These are phyloP conservation scores for Eilema caniola DNA, from an alignment of 2,888 invertebrate species.

Conservation along the genomic window DNA sequence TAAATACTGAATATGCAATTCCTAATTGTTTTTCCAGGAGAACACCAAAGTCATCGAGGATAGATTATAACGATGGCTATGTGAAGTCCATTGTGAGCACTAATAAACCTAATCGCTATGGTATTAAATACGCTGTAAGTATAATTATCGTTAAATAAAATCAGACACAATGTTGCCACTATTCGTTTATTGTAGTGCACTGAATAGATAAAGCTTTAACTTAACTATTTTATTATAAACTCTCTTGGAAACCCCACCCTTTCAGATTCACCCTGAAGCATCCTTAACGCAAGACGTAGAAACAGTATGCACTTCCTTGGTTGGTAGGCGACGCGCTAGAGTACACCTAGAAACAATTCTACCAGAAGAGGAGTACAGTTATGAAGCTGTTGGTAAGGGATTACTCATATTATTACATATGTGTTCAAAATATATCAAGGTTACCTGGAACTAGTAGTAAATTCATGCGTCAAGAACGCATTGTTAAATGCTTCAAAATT, in stretches of 20 bases:
- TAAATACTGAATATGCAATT: neutral
- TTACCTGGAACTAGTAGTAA: neutral
- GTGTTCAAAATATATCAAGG: neutral
- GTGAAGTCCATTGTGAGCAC: slow-evolving; percentile 53
- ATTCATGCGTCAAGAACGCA: neutral
- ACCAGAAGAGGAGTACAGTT: slow-evolving; percentile 34
- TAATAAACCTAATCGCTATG: slow-evolving; percentile 24
- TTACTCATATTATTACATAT: neutral
- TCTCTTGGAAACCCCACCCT: neutral
- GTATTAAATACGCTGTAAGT: slow-evolving; percentile 54
- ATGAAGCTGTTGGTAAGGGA: slow-evolving; percentile 53
- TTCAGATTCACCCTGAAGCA: slow-evolving; percentile 64
- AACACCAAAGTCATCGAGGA: slow-evolving; percentile 55
- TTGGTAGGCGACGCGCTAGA: slow-evolving; percentile 13
- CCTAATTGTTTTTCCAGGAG: slow-evolving; percentile 50
- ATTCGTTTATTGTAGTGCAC: too few species aligned
- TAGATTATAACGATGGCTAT: slow-evolving; percentile 67
- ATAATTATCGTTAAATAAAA: neutral
- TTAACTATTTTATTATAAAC: too few species aligned
- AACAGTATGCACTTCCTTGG: slow-evolving; percentile 13
- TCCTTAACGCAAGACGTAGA: slow-evolving; percentile 22
- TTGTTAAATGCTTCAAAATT: neutral
- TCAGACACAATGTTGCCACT: too few species aligned
- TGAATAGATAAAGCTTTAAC: neutral
- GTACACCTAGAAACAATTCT: slow-evolving; percentile 29